Percentiles rank a stretch among this genome's conserved stretches.
phyloP scores from a whole-genome alignment of 2,888 invertebrate genomes.

The Cantharis rufa region DNA sequence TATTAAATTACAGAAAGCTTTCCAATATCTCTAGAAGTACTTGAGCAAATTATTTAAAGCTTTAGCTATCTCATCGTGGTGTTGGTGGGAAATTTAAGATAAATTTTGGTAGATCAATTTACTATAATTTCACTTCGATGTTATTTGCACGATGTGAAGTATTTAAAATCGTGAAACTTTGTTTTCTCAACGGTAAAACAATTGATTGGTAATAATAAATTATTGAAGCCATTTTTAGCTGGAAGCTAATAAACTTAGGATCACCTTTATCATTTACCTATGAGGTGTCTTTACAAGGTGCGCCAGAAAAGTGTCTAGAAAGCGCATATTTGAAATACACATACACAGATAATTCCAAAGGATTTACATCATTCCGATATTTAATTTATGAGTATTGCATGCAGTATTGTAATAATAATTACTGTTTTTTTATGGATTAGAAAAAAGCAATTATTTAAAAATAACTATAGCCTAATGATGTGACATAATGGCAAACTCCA shows the following conservation, averaged over 20 bases:
- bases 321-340: conserved; percentile 6
- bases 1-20: background rate
- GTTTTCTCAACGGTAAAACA: background rate
- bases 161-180: background rate
- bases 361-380: background rate
- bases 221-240: background rate
- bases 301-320: conserved; percentile 8
- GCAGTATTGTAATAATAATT: background rate
- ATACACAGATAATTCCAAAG: background rate
- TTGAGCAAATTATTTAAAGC: background rate
- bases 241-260: background rate
- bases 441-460: background rate
- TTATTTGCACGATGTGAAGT: background rate
- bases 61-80: background rate
- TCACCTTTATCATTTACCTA: background rate
- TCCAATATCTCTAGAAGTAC: background rate
- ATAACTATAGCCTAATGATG: background rate
- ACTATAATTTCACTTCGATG: background rate
- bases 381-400: background rate
- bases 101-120: background rate
- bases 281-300: conserved; percentile 9
- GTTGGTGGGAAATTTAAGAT: background rate
- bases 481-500: background rate
- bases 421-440: background rate
- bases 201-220: background rate